Evolutionary conservation across 2,888 invertebrate genomes (phyloP).

Genomic region (Ophraella communa): DNA sequence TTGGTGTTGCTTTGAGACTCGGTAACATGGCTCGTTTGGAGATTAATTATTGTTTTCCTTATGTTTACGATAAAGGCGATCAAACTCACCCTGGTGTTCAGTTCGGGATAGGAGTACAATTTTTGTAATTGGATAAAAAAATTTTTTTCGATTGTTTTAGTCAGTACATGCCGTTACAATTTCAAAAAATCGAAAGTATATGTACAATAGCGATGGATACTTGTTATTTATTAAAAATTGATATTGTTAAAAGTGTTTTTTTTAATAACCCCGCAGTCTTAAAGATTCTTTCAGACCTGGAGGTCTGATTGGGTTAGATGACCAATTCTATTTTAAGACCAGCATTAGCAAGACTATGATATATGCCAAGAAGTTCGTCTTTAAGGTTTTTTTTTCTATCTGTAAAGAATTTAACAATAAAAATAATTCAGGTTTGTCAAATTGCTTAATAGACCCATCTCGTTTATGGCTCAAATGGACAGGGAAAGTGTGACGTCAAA

Average conservation of each 20-base stretch:
- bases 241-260: constrained; percentile 25
- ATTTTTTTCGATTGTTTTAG: constrained; percentile 4
- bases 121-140: constrained; percentile 65
- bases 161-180: constrained; percentile 13
- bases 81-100: constrained; percentile 74
- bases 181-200: constrained; percentile 17
- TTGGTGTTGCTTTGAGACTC: constrained; percentile 83
- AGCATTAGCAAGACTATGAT: too few species aligned
- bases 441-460: too few species aligned
- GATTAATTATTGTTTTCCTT: constrained; percentile 90
- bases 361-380: too few species aligned
- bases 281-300: too few species aligned
- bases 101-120: constrained; percentile 83
- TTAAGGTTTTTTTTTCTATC: too few species aligned
- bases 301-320: too few species aligned
- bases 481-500: too few species aligned
- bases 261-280: too few species aligned
- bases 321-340: too few species aligned
- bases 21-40: constrained; percentile 90
- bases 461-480: too few species aligned
- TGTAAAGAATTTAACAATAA: too few species aligned
- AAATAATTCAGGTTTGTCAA: too few species aligned
- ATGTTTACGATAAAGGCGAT: constrained; percentile 69
- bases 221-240: constrained; percentile 34
- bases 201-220: constrained; percentile 5